These are phyloP conservation scores for Parnassius glacialis DNA, from an alignment of 2,888 invertebrate genomes.

Conservation along the genomic window DNA sequence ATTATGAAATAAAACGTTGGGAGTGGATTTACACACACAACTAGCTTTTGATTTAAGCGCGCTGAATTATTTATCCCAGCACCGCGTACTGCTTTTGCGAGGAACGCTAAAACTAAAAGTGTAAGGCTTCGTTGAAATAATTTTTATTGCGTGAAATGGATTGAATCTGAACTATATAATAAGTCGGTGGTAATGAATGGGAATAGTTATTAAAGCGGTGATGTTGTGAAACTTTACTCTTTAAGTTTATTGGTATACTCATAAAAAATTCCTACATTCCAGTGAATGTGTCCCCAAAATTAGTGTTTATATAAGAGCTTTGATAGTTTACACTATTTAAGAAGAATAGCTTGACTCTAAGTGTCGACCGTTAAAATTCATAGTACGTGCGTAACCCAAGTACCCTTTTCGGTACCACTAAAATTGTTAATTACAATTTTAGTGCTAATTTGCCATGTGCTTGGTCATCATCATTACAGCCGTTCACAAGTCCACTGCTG, in stretches of 20 bases:
- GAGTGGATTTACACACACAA: slow-evolving; percentile 36
- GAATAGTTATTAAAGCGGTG: slow-evolving; percentile 6
- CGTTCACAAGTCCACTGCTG: too few relatives aligned
- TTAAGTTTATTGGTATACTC: background rate
- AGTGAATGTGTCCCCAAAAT: too few relatives aligned
- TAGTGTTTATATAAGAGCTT: too few relatives aligned
- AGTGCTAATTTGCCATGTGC: too few relatives aligned
- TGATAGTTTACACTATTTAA: too few relatives aligned
- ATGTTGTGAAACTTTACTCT: background rate
- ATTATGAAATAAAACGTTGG: slow-evolving; percentile 42
- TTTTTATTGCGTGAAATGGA: slow-evolving; percentile 22
- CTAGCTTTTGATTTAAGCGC: slow-evolving; percentile 49
- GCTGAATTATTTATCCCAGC: slow-evolving; percentile 49
- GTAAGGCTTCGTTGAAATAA: slow-evolving; percentile 10
- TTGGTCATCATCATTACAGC: too few relatives aligned
- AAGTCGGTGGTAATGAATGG: slow-evolving; percentile 15
- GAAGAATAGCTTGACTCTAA: too few relatives aligned
- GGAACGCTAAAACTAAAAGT: slow-evolving; percentile 23
- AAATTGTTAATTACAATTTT: too few relatives aligned
- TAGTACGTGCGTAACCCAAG: too few relatives aligned
- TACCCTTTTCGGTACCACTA: too few relatives aligned
- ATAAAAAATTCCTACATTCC: background rate
- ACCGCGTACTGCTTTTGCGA: slow-evolving; percentile 31
- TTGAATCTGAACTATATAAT: slow-evolving; percentile 18
- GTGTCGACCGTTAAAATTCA: too few relatives aligned